Percentiles rank a stretch among this genome's conserved stretches.
Evolutionary conservation across 2,888 invertebrate species (phyloP).

Genomic region (Ellobium chinense): DNA sequence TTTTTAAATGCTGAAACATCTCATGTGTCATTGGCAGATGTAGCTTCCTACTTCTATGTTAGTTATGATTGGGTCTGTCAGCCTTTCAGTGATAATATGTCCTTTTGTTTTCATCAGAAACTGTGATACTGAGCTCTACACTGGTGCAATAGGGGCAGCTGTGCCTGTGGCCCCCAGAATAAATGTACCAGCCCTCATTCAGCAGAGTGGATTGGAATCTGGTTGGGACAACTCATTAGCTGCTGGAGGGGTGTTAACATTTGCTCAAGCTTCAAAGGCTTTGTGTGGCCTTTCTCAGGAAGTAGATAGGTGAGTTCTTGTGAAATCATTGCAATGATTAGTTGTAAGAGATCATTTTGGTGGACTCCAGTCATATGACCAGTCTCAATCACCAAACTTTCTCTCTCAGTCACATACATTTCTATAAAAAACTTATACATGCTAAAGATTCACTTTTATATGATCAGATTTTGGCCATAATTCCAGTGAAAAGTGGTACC

Average conservation of each 20-base stretch:
- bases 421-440: too few relatives aligned
- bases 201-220: conserved; percentile 80
- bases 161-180: conserved; percentile 80
- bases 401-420: too few relatives aligned
- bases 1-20: too few relatives aligned
- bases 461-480: too few relatives aligned
- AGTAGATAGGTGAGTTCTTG: conserved; percentile 85
- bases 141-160: conserved; percentile 57
- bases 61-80: too few relatives aligned
- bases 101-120: conserved; percentile 20
- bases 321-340: neutral
- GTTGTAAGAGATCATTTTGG: neutral
- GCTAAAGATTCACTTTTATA: too few relatives aligned
- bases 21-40: too few relatives aligned
- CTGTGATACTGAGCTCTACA: conserved; percentile 62
- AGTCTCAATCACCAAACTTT: too few relatives aligned
- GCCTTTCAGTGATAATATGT: neutral
- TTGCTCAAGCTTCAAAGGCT: conserved; percentile 91
- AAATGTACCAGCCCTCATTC: conserved; percentile 86
- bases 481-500: too few relatives aligned
- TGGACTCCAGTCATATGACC: neutral
- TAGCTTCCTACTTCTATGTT: too few relatives aligned
- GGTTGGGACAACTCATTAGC: conserved; percentile 79
- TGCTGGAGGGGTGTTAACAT: conserved; percentile 80
- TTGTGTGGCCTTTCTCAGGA: conserved; percentile 93